Evolutionary conservation across 1,140 invertebrate species (phyloP).

Genomic region (Papilio polytes): DNA sequence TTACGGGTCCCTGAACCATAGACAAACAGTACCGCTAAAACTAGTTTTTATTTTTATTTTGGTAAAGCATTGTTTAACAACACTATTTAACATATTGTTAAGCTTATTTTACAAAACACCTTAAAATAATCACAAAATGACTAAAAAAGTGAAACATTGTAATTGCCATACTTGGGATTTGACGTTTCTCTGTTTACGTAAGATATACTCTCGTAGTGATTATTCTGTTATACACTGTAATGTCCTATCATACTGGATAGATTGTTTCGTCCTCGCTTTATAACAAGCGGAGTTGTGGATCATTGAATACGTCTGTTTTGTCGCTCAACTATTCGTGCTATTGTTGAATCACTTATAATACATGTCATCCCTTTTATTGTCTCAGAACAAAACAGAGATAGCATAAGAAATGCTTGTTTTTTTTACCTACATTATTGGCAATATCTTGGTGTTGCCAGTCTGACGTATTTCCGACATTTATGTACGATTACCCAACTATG

Average conservation of each 20-base stretch:
- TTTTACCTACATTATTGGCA: neutral
- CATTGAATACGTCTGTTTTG: neutral
- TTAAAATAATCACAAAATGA: too few relatives aligned
- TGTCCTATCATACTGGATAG: neutral
- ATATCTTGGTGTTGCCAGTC: neutral
- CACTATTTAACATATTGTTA: too few relatives aligned
- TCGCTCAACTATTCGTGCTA: neutral
- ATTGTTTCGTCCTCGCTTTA: neutral
- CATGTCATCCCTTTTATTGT: neutral
- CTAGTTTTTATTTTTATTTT: too few relatives aligned
- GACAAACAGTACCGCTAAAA: too few relatives aligned
- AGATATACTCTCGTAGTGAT: neutral
- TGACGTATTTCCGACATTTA: neutral
- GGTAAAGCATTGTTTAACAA: too few relatives aligned
- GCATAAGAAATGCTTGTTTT: neutral
- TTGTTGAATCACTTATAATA: neutral
- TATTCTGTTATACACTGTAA: neutral
- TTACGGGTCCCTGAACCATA: neutral
- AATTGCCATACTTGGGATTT: too few relatives aligned
- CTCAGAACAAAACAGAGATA: neutral
- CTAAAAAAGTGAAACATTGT: too few relatives aligned
- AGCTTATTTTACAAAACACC: too few relatives aligned
- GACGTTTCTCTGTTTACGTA: neutral
- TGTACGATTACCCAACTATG: too few relatives aligned
- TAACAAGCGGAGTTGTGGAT: slow-evolving; percentile 5